phyloP scores from a whole-genome alignment of 2,888 invertebrate species.

The Acleris sparsana region DNA sequence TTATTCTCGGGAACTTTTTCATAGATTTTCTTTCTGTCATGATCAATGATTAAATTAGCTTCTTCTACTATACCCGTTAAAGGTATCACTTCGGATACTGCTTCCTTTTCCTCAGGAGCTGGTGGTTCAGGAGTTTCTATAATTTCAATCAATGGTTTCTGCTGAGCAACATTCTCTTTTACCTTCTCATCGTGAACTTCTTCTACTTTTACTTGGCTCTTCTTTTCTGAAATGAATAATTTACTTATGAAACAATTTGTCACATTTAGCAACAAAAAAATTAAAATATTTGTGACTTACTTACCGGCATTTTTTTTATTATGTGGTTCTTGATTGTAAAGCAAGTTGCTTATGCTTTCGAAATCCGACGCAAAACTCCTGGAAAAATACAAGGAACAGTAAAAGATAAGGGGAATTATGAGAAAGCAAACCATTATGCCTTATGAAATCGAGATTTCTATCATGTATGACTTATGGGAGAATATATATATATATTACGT shows the following conservation, averaged over 20 bases:
- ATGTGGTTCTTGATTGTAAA: conserved; percentile 60
- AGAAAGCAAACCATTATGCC: too few species aligned
- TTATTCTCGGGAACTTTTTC: conserved; percentile 39
- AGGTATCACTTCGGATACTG: conserved; percentile 38
- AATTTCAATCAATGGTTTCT: conserved; percentile 66
- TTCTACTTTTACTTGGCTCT: conserved; percentile 44
- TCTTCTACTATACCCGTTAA: conserved; percentile 46
- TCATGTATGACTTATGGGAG: too few species aligned
- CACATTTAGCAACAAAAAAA: conserved; percentile 39
- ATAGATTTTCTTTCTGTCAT: conserved; percentile 54
- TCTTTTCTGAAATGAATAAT: conserved; percentile 35
- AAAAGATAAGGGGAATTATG: too few species aligned
- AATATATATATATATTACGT: too few species aligned
- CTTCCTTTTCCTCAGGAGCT: conserved; percentile 41
- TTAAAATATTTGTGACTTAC: background rate
- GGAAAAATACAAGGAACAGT: conserved; percentile 38
- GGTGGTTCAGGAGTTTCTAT: conserved; percentile 53
- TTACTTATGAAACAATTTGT: too few species aligned
- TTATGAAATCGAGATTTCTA: too few species aligned
- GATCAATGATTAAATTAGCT: conserved; percentile 55
- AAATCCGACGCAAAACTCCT: conserved; percentile 56
- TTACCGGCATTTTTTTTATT: conserved; percentile 47
- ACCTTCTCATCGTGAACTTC: conserved; percentile 47
- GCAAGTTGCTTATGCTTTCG: conserved; percentile 58
- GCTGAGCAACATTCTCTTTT: conserved; percentile 49